Conservation (phyloP, 2,113 vertebrate genomes). For the Thunnus thynnus region DNA sequence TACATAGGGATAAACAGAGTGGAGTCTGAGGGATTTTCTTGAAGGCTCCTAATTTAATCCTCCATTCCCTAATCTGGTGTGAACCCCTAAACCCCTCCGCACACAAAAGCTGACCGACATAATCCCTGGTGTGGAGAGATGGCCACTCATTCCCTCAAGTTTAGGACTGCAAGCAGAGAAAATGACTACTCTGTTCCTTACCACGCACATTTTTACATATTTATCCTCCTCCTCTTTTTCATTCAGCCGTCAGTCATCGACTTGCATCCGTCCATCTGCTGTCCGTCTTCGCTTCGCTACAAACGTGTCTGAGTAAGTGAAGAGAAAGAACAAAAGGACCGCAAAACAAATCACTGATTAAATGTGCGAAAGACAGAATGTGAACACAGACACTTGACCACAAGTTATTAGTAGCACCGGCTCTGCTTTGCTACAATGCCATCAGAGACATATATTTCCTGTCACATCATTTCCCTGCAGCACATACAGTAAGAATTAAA, state of each 20-base stretch:
- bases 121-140: constrained; percentile 72
- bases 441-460: constrained; percentile 22
- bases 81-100: constrained; percentile 80
- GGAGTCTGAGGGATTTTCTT: constrained; percentile 78
- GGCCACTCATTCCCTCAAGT: constrained; percentile 62
- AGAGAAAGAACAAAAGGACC: not conserved
- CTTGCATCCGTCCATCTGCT: constrained; percentile 23
- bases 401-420: constrained; percentile 1
- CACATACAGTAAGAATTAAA: constrained; percentile 46
- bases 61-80: constrained; percentile 80
- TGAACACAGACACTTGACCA: constrained; percentile 1
- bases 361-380: constrained; percentile 2
- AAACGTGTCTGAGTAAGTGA: not conserved
- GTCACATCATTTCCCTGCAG: constrained; percentile 28
- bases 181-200: constrained; percentile 24
- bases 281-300: constrained; percentile 13
- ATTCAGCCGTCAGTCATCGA: constrained; percentile 35
- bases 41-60: constrained; percentile 84
- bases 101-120: constrained; percentile 77
- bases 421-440: not conserved
- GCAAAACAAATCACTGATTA: constrained; percentile 10
- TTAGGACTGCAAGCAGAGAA: constrained; percentile 23
- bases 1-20: constrained; percentile 69
- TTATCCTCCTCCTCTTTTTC: constrained; percentile 20
- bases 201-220: constrained; percentile 34